Evolutionary conservation across 2,797 vertebrate genomes (phyloP).

Genomic region (Typhlichthys subterraneus): DNA sequence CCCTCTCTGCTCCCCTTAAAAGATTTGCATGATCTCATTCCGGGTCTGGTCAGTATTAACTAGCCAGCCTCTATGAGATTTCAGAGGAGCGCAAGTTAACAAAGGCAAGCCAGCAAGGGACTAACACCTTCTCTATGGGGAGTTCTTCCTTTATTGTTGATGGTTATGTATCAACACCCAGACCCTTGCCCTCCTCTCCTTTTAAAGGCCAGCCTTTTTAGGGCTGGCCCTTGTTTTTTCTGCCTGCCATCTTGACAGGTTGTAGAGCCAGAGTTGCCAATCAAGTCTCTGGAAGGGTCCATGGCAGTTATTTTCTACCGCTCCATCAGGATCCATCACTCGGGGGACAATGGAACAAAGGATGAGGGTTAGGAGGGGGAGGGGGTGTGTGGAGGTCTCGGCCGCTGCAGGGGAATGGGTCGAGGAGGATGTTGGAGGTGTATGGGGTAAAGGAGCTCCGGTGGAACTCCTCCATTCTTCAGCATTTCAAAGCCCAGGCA

Average conservation of each 20-base stretch:
- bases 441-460: constrained; percentile 61
- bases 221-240: constrained; percentile 61
- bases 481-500: constrained; percentile 48
- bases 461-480: constrained; percentile 68
- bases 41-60: constrained; percentile 8
- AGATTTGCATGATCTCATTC: constrained; percentile 53
- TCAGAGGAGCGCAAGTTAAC: constrained; percentile 68
- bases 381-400: constrained; percentile 30
- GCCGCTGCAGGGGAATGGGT: constrained; percentile 53
- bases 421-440: constrained; percentile 58
- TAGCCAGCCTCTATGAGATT: constrained; percentile 50
- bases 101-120: constrained; percentile 56
- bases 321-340: constrained; percentile 76
- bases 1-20: constrained; percentile 35
- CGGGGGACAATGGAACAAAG: constrained; percentile 72
- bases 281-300: constrained; percentile 63
- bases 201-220: constrained; percentile 40
- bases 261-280: constrained; percentile 70
- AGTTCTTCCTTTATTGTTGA: constrained; percentile 64
- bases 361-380: not conserved
- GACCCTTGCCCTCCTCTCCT: constrained; percentile 53
- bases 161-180: constrained; percentile 58
- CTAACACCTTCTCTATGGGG: constrained; percentile 52
- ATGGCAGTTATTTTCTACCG: constrained; percentile 57
- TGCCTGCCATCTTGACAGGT: constrained; percentile 67